Conservation (phyloP, 2,888 invertebrate genomes). For the Ennomos fuscantarius region DNA sequence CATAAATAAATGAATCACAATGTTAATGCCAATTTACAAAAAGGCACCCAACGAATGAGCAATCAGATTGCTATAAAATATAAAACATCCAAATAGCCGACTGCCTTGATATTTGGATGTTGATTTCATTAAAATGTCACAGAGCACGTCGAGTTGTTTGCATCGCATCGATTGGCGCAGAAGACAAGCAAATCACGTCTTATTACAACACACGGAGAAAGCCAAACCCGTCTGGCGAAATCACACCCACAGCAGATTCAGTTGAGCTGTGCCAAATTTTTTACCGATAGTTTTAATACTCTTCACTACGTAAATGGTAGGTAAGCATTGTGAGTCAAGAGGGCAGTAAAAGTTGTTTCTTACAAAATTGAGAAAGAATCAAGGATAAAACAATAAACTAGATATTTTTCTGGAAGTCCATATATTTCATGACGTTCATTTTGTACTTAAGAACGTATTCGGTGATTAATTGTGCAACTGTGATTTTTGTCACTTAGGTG, state of each 20-base stretch:
- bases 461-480: conserved; percentile 4
- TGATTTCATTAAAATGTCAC: conserved; percentile 68
- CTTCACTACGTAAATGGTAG: conserved; percentile 50
- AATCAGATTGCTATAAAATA: conserved; percentile 27
- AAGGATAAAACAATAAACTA: conserved; percentile 42
- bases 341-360: conserved; percentile 73
- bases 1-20: conserved; percentile 65
- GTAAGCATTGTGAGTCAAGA: conserved; percentile 52
- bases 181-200: conserved; percentile 42
- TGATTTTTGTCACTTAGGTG: too few species aligned
- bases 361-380: conserved; percentile 42
- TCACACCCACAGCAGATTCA: conserved; percentile 73
- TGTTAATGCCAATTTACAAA: conserved; percentile 57
- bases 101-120: conserved; percentile 76
- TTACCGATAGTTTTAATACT: conserved; percentile 52
- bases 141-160: conserved; percentile 37
- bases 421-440: background rate
- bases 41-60: conserved; percentile 33
- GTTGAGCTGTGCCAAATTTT: conserved; percentile 68
- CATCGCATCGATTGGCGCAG: conserved; percentile 35
- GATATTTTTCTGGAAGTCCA: conserved; percentile 3
- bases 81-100: conserved; percentile 56
- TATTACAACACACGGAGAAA: conserved; percentile 78
- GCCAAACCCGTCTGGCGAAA: conserved; percentile 77
- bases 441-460: background rate